Evolutionary conservation across 2,797 vertebrate species (phyloP), one percentile per base, ranked within the genome.

Genomic region (Propithecus deckenii): DNA sequence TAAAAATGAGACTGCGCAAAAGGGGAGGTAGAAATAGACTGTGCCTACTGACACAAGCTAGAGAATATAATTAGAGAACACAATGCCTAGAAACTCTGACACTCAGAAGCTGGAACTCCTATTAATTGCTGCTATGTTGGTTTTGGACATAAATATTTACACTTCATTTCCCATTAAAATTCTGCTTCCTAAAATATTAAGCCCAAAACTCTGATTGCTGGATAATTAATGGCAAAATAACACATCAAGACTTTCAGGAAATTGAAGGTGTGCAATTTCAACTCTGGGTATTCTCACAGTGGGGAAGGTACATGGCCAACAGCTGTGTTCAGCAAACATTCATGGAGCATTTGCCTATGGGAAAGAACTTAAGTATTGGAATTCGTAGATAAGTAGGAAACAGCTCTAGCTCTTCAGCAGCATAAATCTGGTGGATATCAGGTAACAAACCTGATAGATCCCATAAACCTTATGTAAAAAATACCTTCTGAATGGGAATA

Each of bases 91-190:
- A 94, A 81, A 83, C 46, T 50, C 86, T 79, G 84, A 86, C 93
- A 80, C 72, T 79, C n/a, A 61, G 84, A 67, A 35, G 10, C 65
- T 30, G 20, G 63, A 71, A 69, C 50, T n/a, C 86, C 15, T 0
- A 79, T 94, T 97, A 96, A 96, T 97, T 95, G 91, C 67, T 71
- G 50, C 72, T 76, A 23, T 78, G 75, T 94, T 97, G 67, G 57
- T 93, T 97, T 83, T 30, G 84, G 76, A 83, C 85, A 88, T 96
- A 97, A 98, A 97, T 97, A 98, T 97, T 97, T 97, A 97, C 93
- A 86, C 76, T 97, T 87, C 91, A 85, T 88, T 97, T 96, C 96
- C 96, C 89, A 93, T 96, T 97, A 97, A 97, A 97, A 97, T 96
- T 97, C 96, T 92, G 38, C 83, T 89, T 96, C 93, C 89, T 96